Evolutionary conservation across 2,113 vertebrate species (phyloP), one percentile per base, ranked within the genome.

Genomic region (Semnornis frantzii): DNA sequence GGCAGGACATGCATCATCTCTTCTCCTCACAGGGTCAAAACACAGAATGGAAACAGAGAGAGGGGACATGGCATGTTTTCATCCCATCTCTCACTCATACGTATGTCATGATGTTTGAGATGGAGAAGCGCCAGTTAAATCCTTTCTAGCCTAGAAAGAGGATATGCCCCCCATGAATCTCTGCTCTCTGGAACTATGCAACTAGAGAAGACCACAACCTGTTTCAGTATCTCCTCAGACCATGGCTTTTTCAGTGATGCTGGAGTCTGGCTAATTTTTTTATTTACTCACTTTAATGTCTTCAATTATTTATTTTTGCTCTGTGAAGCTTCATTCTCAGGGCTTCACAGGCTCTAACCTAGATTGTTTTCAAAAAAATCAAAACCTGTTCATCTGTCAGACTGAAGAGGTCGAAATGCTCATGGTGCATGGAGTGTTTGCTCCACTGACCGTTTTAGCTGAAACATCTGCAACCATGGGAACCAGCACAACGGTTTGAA

Each of bases 391-490:
- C n/a, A 62, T 77, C 44, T 81, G 65, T 74, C 59, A 84, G 54
- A 74, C 19, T 82, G 65, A 82, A 71, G 87, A 89, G 79, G 80
- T 82, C 82, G 92, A 87, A 91, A 81, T 63, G n/a, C 34, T 88
- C 9, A 8, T 42, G 63, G 84, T 87, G 63, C 63, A 52, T 4
- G 8, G 27, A 85, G 54, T 50, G 85, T 95, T 94, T 92, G 39
- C 79, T 94, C 75, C 85, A 65, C 78, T 92, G 89, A 89, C 89
- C 92, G 92, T 96, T 94, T 30, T 64, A 92, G 71, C 92, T 50
- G 59, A 79, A 81, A 57, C 77, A 78, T 31, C 52, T 93, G 89
- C 83, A 92, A 68, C 94, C 89, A 87, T 85, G 82, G 94, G 93
- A 95, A 94, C 87, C 17, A 73, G 23, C 21, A 59, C 39, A 63